Percentiles rank a stretch among this genome's conserved stretches.
phyloP scores from a whole-genome alignment of 2,888 invertebrate species.

The Chymomyza procnemis region DNA sequence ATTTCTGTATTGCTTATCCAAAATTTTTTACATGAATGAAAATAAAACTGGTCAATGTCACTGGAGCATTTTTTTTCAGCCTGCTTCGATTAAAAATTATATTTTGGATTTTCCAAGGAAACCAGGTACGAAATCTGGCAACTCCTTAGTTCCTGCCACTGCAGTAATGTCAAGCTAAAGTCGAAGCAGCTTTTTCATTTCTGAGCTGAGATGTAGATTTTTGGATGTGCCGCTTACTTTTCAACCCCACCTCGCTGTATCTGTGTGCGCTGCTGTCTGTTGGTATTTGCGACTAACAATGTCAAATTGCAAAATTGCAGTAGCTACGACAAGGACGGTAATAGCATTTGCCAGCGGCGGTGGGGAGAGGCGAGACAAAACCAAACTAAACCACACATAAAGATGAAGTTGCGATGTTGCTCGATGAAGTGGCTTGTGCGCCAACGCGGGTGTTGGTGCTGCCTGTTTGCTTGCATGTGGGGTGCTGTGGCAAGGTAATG shows the following conservation, averaged over 20 bases:
- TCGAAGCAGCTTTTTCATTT: no score
- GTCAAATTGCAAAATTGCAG: slow-evolving; percentile 51
- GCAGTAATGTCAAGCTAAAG: no score
- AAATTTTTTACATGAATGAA: no score
- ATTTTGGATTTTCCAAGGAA: no score
- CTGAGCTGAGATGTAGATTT: no score
- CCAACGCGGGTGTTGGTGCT: not conserved
- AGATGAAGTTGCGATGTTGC: not conserved
- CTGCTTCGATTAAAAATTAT: no score
- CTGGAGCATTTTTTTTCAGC: no score
- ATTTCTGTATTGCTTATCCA: no score
- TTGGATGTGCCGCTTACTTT: no score
- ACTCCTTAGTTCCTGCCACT: no score
- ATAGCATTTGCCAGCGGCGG: slow-evolving; percentile 11
- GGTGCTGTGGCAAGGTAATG: not conserved
- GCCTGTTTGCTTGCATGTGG: not conserved
- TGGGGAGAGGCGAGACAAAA: slow-evolving; percentile 7
- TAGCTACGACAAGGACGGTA: slow-evolving; percentile 23
- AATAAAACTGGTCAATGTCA: no score
- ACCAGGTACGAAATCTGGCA: no score
- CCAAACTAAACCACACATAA: not conserved
- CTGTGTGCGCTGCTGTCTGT: not conserved
- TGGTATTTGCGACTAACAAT: slow-evolving; percentile 39
- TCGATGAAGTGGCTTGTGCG: not conserved
- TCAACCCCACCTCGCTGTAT: not conserved